phyloP scores from a whole-genome alignment of 2,797 vertebrate species.

The Argya squamiceps region DNA sequence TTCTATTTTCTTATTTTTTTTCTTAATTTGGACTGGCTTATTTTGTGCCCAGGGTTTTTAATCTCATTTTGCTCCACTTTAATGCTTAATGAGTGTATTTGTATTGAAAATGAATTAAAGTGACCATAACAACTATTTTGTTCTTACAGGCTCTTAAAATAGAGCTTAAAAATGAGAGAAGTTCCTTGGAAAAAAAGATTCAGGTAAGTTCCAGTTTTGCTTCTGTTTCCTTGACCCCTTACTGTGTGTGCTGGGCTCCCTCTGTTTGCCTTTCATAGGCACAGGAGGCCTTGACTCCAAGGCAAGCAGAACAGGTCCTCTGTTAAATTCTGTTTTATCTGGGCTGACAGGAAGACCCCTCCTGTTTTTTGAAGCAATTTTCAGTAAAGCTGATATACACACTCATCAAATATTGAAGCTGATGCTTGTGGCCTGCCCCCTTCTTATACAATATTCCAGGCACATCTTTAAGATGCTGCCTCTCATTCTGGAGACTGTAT shows the following conservation, averaged over 20 bases:
- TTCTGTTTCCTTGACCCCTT: not conserved
- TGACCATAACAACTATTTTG: not conserved
- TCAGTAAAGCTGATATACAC: not conserved
- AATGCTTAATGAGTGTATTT: not conserved
- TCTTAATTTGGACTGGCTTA: not conserved
- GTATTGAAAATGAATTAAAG: not conserved
- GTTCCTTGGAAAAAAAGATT: constrained; percentile 74
- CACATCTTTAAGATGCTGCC: constrained; percentile 33
- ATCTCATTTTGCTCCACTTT: not conserved
- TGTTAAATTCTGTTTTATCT: constrained; percentile 11
- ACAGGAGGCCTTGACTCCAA: not conserved
- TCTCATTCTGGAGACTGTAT: not conserved
- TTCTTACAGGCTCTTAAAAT: constrained; percentile 53
- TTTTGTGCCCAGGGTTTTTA: not conserved
- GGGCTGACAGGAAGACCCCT: not conserved
- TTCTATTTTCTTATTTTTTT: not conserved
- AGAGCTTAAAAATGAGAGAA: constrained; percentile 75
- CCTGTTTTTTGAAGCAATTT: not conserved
- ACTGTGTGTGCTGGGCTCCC: not conserved
- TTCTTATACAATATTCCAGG: not conserved
- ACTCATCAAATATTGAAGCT: not conserved
- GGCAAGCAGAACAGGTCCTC: not conserved
- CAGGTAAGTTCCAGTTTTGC: constrained; percentile 75
- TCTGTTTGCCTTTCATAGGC: not conserved
- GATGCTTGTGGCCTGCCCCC: not conserved